Base-by-base conservation (phyloP, 53 echinoderm and acorn worm genomes). In the Temnopleurus reevesii region DNA sequence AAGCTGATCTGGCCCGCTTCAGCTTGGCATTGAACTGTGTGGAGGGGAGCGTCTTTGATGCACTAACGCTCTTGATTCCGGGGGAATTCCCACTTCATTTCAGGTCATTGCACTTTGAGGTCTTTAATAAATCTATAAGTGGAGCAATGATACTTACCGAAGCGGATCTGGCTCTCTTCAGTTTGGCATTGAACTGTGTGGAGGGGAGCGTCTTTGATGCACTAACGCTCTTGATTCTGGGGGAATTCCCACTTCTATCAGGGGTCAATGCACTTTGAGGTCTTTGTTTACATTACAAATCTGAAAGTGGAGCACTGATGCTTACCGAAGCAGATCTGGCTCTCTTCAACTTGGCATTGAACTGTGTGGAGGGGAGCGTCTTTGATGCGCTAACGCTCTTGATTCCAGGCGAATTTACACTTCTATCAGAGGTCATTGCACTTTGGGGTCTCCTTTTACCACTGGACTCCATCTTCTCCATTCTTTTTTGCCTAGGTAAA, bases 401-500 rank as follows among this genome's bases (percentile, higher is more conserved):
- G 53, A 28, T 66, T 31, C 2, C 13, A 41, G 86, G 63, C 60
- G 86, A 59, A 28, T 36, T 46, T 19, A 41, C 61, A 4, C 45
- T 60, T 59, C 41, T 85, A 12, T 85, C 63, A 44, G 86, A 61
- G 76, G 88, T 87, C 38, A 53, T 49, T 71, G 88, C 88, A 87
- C 60, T 60, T 60, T 59, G 59, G 7, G 59, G 86, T 28, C 86
- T 91, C 36, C 60, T 59, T 23, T 66, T 49, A 12, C 71, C 71
- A 71, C 53, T 87, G 51, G 31, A 3, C 17, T 89, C 82, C 55
- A 77, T 47, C 85, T 89, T 93, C 33, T 91, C 93, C 77, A 91
- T 91, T 53, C 93, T 89, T 46, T 59, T 93, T 35, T 93, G 89
- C 30, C 93, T 93, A 28, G 46, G 71, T 12, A 46, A 76, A 26